A percentile compares a stretch with the other conserved stretches of the same genome.
These are phyloP conservation scores for Chiroxiphia lanceolata DNA, from an alignment of 2,797 vertebrate species.

Conservation along the genomic window DNA sequence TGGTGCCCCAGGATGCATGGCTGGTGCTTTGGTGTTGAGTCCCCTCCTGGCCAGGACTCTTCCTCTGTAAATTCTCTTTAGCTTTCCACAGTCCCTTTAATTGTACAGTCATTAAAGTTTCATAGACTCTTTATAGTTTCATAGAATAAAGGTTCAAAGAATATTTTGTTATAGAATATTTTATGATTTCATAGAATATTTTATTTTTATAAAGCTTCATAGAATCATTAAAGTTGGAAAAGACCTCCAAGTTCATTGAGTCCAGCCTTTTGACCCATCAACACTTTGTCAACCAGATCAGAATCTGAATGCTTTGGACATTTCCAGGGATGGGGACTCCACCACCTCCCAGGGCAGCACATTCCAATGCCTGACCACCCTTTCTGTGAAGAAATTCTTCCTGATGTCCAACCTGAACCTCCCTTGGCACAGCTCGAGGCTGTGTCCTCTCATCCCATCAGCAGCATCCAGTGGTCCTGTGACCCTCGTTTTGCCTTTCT, in stretches of 20 bases:
- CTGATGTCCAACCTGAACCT: not conserved
- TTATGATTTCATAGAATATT: not conserved
- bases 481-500: not conserved
- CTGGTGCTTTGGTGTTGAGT: not conserved
- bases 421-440: accelerated
- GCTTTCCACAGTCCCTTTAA: not conserved
- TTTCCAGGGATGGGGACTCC: not conserved
- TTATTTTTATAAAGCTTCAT: not conserved
- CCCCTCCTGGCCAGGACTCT: not conserved
- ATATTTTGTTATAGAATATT: not conserved
- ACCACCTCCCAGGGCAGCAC: not conserved
- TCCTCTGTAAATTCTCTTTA: not conserved
- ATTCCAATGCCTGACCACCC: not conserved
- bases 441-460: accelerated
- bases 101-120: not conserved
- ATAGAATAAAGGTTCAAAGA: not conserved
- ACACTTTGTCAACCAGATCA: not conserved
- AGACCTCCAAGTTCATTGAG: not conserved
- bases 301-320: not conserved
- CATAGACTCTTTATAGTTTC: not conserved
- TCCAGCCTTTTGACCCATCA: not conserved
- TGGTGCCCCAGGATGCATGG: not conserved
- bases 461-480: accelerated
- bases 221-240: not conserved
- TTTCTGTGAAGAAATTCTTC: not conserved